Conservation (phyloP, 2,113 vertebrate genomes). For the Megaleporinus macrocephalus region DNA sequence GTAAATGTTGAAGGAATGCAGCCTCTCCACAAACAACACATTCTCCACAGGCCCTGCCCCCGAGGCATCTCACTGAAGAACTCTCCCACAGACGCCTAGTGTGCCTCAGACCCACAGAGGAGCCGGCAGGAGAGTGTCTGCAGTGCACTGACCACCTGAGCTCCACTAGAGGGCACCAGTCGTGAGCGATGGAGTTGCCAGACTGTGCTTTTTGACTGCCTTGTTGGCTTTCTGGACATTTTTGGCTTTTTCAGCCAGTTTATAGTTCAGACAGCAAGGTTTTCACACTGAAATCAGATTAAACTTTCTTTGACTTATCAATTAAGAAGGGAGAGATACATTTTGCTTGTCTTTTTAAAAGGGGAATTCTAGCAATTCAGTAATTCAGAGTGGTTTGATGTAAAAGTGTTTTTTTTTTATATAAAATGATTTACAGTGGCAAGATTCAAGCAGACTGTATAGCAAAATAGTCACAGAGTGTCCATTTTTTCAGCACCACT, state of each 20-base stretch:
- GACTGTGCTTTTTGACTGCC: not conserved
- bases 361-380: no score
- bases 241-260: not conserved
- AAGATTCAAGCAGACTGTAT: no score
- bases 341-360: no score
- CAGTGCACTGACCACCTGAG: not conserved
- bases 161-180: slow-evolving; percentile 45
- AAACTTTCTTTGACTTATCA: not conserved
- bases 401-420: no score
- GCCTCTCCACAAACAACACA: slow-evolving; percentile 58
- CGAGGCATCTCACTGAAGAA: slow-evolving; percentile 53
- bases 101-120: slow-evolving; percentile 38
- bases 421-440: no score
- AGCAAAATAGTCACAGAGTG: no score
- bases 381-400: no score
- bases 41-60: slow-evolving; percentile 62
- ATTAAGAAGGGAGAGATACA: not conserved
- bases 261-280: not conserved
- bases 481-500: no score
- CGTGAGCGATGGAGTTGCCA: not conserved
- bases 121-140: slow-evolving; percentile 21
- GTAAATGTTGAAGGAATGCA: slow-evolving; percentile 68
- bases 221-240: not conserved
- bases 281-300: not conserved
- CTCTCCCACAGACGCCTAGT: slow-evolving; percentile 60